Evolutionary conservation across 2,888 invertebrate species (phyloP), one percentile per base, ranked within the genome.

Genomic region (Lithophane ornitopus): DNA sequence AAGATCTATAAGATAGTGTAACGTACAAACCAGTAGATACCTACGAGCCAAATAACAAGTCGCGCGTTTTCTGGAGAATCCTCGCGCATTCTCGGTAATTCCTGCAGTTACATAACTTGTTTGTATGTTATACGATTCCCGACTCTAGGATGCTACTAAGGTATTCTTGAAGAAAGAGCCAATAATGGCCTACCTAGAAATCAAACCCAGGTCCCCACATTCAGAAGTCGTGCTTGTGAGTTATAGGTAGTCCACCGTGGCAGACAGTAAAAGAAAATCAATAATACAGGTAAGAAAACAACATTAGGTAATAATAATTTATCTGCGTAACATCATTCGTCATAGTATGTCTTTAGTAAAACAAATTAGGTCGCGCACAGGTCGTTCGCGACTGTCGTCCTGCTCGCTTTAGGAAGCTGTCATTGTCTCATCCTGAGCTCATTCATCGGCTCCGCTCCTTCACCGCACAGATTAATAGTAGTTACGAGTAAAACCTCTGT

Each of bases 401-500:
- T 39, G 61, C 70, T 62, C 70, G 63, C 49, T 80, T 59, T 75
- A 72, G 76, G 80, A 82, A 80, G 72, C 75, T 74, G 77, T 79
- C 78, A 68, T 69, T 81, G 78, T 83, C 49, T 81, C 56, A 66
- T 73, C 66, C 66, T 62, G 61, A 63, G 76, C 74, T 79, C 78
- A 82, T 83, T 86, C 84, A 84, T 80, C 62, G 78, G 65, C 66
- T 74, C 26, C 52, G 28, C 73, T 74, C 72, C 74, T 74, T 39
- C 72, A 70, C 73, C 74, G 74, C 74, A 72, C 70, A 73, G 74
- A 84, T 85, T 81, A 81, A 81, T 82, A 76, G 67, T 58, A 62
- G 79, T 63, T 63, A 66, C 59, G 70, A 77, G 68, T 75, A 66
- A 65, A 85, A 77, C 74, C 71, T 69, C 62, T 70, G 69, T 67